Evolutionary conservation across 2,113 vertebrate species (phyloP).

Genomic region (Crotalus horridus): DNA sequence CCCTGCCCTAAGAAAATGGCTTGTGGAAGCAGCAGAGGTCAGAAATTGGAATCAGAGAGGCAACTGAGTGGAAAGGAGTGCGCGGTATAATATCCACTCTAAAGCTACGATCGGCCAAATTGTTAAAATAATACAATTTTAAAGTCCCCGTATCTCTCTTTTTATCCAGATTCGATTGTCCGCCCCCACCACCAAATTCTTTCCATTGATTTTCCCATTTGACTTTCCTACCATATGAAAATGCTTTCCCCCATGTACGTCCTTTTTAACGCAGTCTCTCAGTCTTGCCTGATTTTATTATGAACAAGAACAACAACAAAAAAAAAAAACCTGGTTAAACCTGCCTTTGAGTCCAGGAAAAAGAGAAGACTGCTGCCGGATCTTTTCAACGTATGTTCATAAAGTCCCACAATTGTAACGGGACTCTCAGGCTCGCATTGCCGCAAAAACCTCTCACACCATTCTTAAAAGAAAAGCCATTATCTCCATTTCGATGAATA

Average conservation of each 20-base stretch:
- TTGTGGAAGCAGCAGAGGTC: neutral
- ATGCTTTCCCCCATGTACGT: neutral
- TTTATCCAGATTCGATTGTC: neutral
- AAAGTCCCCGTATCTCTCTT: neutral
- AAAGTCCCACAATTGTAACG: neutral
- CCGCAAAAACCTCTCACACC: neutral
- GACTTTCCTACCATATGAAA: neutral
- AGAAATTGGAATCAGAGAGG: neutral
- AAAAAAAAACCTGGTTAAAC: neutral
- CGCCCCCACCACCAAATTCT: neutral
- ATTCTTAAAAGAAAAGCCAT: neutral
- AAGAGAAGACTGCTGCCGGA: neutral
- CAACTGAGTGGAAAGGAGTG: neutral
- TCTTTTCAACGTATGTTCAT: neutral
- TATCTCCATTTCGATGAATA: neutral
- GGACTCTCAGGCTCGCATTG: neutral
- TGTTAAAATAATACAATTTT: neutral
- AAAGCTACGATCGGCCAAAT: neutral
- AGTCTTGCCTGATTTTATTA: neutral
- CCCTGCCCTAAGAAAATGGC: neutral
- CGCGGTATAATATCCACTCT: neutral
- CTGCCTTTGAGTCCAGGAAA: neutral
- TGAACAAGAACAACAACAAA: no score
- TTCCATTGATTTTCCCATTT: neutral
- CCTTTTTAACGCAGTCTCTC: neutral